A percentile compares a stretch with the other conserved stretches of the same genome.
These are phyloP conservation scores for Electrona antarctica DNA, from an alignment of 2,113 vertebrate genomes.

Conservation along the genomic window DNA sequence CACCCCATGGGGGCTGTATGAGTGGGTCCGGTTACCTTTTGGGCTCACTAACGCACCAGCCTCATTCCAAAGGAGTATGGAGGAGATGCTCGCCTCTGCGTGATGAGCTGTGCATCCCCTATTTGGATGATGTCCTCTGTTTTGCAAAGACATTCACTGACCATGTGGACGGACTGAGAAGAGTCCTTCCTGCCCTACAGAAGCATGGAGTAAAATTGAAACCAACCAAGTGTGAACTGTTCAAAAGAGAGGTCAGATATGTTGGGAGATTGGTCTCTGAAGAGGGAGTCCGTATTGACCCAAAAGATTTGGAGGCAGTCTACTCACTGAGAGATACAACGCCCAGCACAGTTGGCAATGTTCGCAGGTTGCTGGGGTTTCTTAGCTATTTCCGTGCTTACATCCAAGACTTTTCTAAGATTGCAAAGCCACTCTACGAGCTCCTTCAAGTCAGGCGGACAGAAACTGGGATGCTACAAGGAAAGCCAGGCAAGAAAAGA, in stretches of 20 bases:
- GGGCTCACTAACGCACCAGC: slow-evolving; percentile 19
- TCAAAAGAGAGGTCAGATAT: slow-evolving; percentile 15
- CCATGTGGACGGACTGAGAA: slow-evolving; percentile 1
- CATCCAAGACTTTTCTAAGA: slow-evolving; percentile 13
- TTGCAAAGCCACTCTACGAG: slow-evolving; percentile 21
- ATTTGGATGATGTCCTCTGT: not conserved
- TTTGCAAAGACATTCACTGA: not conserved
- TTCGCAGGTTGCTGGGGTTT: slow-evolving; percentile 1
- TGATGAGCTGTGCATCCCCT: slow-evolving; percentile 12
- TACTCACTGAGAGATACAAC: not conserved
- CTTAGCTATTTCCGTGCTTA: slow-evolving; percentile 7
- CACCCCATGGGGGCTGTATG: slow-evolving; percentile 14
- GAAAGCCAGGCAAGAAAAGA: too few species aligned
- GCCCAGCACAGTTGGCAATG: not conserved
- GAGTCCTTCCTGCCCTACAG: not conserved
- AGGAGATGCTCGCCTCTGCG: slow-evolving; percentile 16
- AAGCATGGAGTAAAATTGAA: slow-evolving; percentile 18
- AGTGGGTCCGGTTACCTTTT: slow-evolving; percentile 39
- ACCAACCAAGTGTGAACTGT: slow-evolving; percentile 22
- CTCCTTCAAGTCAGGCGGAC: not conserved
- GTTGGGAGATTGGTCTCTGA: slow-evolving; percentile 19
- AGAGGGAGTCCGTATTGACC: slow-evolving; percentile 25
- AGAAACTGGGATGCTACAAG: not conserved
- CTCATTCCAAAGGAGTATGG: slow-evolving; percentile 18
- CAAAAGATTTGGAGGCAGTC: slow-evolving; percentile 21